Percentiles rank a stretch among this genome's conserved stretches.
Evolutionary conservation across 2,113 vertebrate genomes (phyloP).

Genomic region (Triplophysa tibetana): DNA sequence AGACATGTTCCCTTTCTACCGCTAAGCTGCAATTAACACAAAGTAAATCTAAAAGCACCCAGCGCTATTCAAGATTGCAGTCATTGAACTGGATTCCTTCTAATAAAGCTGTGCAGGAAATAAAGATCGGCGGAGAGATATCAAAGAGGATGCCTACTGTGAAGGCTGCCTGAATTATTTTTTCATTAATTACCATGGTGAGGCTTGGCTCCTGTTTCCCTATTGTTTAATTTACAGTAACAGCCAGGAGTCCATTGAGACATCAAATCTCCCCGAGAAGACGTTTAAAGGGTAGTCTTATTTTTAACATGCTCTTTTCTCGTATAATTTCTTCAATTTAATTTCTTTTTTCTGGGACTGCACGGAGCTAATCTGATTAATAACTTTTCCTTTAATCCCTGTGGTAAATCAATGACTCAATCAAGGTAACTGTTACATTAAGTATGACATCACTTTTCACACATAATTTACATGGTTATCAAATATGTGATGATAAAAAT

Average conservation of each 20-base stretch:
- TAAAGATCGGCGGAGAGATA: constrained; percentile 23
- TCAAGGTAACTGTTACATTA: background rate
- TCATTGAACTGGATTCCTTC: constrained; percentile 14
- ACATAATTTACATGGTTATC: background rate
- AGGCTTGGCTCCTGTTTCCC: constrained; percentile 41
- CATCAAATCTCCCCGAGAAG: constrained; percentile 27
- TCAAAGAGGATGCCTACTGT: constrained; percentile 38
- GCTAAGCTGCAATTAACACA: constrained; percentile 28
- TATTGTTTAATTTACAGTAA: constrained; percentile 51
- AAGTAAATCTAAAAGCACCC: constrained; percentile 8
- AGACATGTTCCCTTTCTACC: constrained; percentile 1
- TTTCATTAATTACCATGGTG: constrained; percentile 48
- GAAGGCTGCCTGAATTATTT: constrained; percentile 33
- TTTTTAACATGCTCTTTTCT: constrained; percentile 35
- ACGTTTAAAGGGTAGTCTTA: constrained; percentile 9
- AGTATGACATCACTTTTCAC: background rate
- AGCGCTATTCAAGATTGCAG: background rate
- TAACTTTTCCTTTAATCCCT: constrained; percentile 1
- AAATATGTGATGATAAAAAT: background rate
- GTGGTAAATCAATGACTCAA: background rate
- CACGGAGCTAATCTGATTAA: constrained; percentile 10
- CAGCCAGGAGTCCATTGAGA: constrained; percentile 43
- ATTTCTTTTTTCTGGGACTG: background rate
- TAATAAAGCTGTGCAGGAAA: constrained; percentile 39
- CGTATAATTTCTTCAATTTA: constrained; percentile 3